These are phyloP conservation scores for Macrobrachium rosenbergii DNA, from an alignment of 1,140 invertebrate genomes.

Conservation along the genomic window DNA sequence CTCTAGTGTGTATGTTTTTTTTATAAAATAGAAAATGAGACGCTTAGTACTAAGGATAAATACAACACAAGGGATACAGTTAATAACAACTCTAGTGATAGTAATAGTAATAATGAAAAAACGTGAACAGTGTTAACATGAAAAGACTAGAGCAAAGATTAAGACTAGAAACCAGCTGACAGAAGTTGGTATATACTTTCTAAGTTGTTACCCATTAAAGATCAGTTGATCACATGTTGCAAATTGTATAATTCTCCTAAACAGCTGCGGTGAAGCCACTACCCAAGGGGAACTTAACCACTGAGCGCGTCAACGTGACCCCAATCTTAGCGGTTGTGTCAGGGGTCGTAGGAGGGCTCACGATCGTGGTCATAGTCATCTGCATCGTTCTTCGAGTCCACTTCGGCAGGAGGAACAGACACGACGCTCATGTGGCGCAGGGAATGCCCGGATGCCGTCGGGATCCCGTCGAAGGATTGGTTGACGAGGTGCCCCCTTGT, in stretches of 20 bases:
- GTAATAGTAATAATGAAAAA: no score
- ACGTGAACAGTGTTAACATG: no score
- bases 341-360: slow-evolving; percentile 37
- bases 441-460: not conserved
- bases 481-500: not conserved
- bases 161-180: no score
- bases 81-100: no score
- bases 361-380: slow-evolving; percentile 32
- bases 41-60: no score
- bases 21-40: no score
- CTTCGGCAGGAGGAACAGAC: not conserved
- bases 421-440: not conserved
- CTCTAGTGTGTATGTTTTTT: no score
- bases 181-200: no score
- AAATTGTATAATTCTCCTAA: not conserved
- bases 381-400: slow-evolving; percentile 31
- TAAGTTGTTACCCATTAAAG: no score
- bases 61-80: no score
- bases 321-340: slow-evolving; percentile 30
- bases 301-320: not conserved
- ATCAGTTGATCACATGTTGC: no score
- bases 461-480: not conserved
- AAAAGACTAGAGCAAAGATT: no score
- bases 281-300: slow-evolving; percentile 8
- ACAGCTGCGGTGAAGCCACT: slow-evolving; percentile 47